Evolutionary conservation across 2,888 invertebrate genomes (phyloP), one percentile per base, ranked within the genome.

Genomic region (Caenorhabditis angaria): DNA sequence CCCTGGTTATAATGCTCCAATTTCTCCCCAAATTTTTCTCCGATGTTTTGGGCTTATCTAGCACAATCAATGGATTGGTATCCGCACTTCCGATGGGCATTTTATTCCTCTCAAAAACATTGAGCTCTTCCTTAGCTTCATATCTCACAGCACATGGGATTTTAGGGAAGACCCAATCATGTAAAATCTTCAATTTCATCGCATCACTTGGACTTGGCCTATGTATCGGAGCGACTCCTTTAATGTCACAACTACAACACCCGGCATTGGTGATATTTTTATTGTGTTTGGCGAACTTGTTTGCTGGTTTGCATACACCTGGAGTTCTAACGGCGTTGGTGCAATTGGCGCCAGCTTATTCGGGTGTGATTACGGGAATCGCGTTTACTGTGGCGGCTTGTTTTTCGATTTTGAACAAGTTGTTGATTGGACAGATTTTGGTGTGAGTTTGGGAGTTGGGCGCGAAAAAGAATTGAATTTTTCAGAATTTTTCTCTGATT

Each of bases 281-380:
- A 18, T 70, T 86, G n/a, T 86, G 86, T 61, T 48, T 84, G 24
- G 85, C 82, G n/a, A 84, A 82, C 59, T 82, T 78, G 0, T 86
- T 86, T 74, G 86, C 86, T 29, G 85, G 85, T 84, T 25, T 5
- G 29, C 86, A 86, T 65, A 85, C 85, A 4, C 85, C 85, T 8
- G 86, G 86, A 35, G 86, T 86, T 12, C 85, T 83, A 66, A 85
- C 85, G 4, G 86, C 86, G 4, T 68, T 86, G n/a, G 77, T 86
- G n/a, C 85, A 86, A 70, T 51, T 86, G 2, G 86, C 86, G 3
- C 86, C 86, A 18, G 85, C 85, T 6, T 86, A 82, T 67, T 82
- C 85, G 1, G 86, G 86, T 47, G 75, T 86, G 14, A 76, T 85
- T 27, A 85, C 82, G 1, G 85, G 85, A 50, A 82, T 86, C n/a